A percentile compares a stretch with the other conserved stretches of the same genome.
phyloP scores from a whole-genome alignment of 2,113 vertebrate species.

The Stigmatopora argus region DNA sequence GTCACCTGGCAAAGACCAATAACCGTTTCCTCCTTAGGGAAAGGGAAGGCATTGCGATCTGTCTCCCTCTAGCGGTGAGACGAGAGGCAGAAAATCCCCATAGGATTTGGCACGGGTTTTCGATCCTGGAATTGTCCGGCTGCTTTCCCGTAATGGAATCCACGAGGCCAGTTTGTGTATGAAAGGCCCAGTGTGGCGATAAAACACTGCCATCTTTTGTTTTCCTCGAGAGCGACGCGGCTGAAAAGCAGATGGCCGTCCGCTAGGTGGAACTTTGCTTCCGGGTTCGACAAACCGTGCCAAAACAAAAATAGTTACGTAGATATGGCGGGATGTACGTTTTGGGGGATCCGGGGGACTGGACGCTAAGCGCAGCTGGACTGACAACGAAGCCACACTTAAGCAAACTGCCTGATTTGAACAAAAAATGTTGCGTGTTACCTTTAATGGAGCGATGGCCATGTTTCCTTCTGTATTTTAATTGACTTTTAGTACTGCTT shows the following conservation, averaged over 20 bases:
- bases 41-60: constrained; percentile 30
- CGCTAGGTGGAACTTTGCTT: constrained; percentile 24
- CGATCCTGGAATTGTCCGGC: constrained; percentile 48
- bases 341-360: constrained; percentile 28
- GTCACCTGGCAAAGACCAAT: constrained; percentile 52
- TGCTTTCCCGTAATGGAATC: constrained; percentile 57
- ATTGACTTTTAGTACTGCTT: constrained; percentile 32
- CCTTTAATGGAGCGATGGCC: constrained; percentile 46
- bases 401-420: constrained; percentile 60
- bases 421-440: constrained; percentile 28
- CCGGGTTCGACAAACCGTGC: constrained; percentile 38
- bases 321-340: constrained; percentile 12
- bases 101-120: constrained; percentile 27
- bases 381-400: constrained; percentile 54
- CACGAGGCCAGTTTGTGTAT: constrained; percentile 46
- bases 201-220: constrained; percentile 52
- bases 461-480: constrained; percentile 32
- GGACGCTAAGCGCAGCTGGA: constrained; percentile 55
- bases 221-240: constrained; percentile 24
- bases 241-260: constrained; percentile 44
- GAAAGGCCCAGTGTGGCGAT: constrained; percentile 55
- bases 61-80: constrained; percentile 51
- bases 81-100: constrained; percentile 18
- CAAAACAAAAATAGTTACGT: constrained; percentile 40
- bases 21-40: constrained; percentile 26